These are phyloP conservation scores for Peromyscus aztecus DNA, from an alignment of 2,797 vertebrate genomes.

Conservation along the genomic window DNA sequence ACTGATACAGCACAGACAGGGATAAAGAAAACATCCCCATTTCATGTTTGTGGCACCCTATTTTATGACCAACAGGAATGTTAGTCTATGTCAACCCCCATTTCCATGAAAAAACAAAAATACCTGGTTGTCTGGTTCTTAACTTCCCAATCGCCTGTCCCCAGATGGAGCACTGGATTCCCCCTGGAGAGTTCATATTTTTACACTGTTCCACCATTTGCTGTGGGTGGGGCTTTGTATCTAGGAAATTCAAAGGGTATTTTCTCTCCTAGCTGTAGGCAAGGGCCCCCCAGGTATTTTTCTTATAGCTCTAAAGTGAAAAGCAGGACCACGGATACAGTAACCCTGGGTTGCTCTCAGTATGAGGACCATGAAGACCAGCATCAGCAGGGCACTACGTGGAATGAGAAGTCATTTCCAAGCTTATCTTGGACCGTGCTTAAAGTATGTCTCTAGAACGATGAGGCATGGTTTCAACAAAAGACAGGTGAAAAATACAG, in stretches of 20 bases:
- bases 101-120: conserved; percentile 27
- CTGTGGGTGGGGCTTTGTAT: not conserved
- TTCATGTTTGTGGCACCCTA: not conserved
- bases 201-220: not conserved
- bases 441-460: not conserved
- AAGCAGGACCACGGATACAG: not conserved
- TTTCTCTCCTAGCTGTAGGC: not conserved
- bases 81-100: conserved; percentile 29
- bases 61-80: not conserved
- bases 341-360: not conserved
- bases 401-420: not conserved
- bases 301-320: not conserved
- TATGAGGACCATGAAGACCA: not conserved
- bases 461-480: not conserved
- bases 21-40: not conserved
- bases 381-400: not conserved
- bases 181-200: not conserved
- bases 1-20: not conserved
- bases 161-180: not conserved
- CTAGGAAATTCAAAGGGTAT: not conserved
- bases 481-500: not conserved
- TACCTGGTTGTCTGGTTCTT: not conserved
- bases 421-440: not conserved
- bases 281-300: not conserved
- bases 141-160: not conserved